A percentile compares a stretch with the other conserved stretches of the same genome.
phyloP scores from a whole-genome alignment of 2,113 vertebrate species.

The Nipponia nippon region DNA sequence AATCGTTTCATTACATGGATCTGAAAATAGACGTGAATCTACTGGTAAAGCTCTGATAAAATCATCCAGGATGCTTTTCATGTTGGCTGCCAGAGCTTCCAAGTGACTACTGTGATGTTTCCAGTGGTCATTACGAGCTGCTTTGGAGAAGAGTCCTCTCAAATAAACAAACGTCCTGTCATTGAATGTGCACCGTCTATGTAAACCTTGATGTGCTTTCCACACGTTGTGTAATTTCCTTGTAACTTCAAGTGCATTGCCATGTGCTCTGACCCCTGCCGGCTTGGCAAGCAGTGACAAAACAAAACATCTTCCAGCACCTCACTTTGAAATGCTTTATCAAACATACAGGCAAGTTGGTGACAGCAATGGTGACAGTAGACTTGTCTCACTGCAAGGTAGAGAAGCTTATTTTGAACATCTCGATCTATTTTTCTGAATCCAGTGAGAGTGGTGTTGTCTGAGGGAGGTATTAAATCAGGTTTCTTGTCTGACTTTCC shows the following conservation, averaged over 20 bases:
- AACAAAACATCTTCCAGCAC: neutral
- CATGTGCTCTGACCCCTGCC: neutral
- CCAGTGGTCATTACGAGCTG: neutral
- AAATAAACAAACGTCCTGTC: neutral
- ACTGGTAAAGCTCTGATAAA: constrained; percentile 1
- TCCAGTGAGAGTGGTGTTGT: neutral
- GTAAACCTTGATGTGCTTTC: neutral
- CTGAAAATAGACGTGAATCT: neutral
- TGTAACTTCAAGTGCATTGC: neutral
- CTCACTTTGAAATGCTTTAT: neutral
- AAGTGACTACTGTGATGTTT: neutral
- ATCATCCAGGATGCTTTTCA: neutral
- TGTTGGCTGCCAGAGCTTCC: neutral
- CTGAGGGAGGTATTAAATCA: neutral
- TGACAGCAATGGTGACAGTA: neutral
- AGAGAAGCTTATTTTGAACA: neutral
- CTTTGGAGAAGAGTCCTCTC: neutral
- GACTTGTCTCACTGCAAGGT: neutral
- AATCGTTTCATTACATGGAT: neutral
- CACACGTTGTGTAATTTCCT: neutral
- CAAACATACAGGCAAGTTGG: neutral
- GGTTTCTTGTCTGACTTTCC: neutral
- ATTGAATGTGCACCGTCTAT: fast-evolving
- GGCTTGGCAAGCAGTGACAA: neutral
- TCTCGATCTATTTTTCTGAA: neutral